Percentiles rank a stretch among this genome's conserved stretches.
phyloP scores from a whole-genome alignment of 2,797 vertebrate genomes.

The Petrocephalus sullivani region DNA sequence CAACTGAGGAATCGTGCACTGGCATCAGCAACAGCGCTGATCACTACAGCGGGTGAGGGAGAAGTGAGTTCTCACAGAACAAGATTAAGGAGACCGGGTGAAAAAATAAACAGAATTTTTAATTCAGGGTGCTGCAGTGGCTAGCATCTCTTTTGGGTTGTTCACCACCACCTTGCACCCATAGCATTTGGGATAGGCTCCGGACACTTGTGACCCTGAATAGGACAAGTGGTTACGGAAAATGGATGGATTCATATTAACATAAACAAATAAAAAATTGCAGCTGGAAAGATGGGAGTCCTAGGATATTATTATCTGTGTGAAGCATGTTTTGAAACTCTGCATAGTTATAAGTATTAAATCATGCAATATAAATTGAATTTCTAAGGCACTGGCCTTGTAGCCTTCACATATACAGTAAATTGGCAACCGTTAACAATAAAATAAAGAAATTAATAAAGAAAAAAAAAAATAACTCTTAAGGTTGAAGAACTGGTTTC shows the following conservation, averaged over 20 bases:
- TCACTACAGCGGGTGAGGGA: not conserved
- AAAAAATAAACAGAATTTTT: not conserved
- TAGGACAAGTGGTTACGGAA: not conserved
- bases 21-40: slow-evolving; percentile 26
- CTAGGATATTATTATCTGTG: not conserved
- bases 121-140: not conserved
- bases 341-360: not conserved
- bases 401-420: not conserved
- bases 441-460: not conserved
- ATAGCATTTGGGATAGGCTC: not conserved
- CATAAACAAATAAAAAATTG: not conserved
- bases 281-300: not conserved
- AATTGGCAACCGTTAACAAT: not conserved
- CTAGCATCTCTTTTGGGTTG: not conserved
- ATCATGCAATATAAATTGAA: not conserved
- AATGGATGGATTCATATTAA: not conserved
- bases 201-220: not conserved
- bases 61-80: slow-evolving; percentile 12
- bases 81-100: not conserved
- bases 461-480: not conserved
- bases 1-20: slow-evolving; percentile 43
- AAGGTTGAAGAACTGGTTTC: not conserved
- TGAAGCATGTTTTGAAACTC: not conserved
- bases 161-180: not conserved
- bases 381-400: not conserved